Percentiles rank a stretch among this genome's conserved stretches.
Conservation (phyloP, 2,797 vertebrate species). For the Poeciliopsis infans region DNA sequence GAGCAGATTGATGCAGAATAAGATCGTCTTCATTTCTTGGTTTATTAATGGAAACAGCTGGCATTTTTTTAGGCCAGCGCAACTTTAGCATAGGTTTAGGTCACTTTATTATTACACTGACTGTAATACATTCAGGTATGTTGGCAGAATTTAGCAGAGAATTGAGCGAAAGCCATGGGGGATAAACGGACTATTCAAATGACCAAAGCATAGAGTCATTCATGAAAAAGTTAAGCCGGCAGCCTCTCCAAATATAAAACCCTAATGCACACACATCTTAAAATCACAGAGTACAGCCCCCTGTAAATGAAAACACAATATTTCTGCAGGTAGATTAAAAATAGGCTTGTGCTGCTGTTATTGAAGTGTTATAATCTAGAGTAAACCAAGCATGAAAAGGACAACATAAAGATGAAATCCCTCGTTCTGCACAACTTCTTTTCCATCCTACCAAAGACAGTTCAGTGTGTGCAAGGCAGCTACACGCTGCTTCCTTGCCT, state of each 20-base stretch:
- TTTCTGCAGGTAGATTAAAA: neutral
- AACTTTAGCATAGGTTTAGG: constrained; percentile 34
- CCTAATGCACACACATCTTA: constrained; percentile 23
- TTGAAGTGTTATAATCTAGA: neutral
- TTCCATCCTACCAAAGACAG: constrained; percentile 11
- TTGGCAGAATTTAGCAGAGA: constrained; percentile 45
- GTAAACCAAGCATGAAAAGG: neutral
- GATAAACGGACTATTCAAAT: constrained; percentile 22
- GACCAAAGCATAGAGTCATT: constrained; percentile 51
- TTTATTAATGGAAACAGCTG: constrained; percentile 20
- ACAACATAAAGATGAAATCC: neutral
- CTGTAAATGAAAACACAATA: neutral
- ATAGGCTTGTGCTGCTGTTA: neutral
- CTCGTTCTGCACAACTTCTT: neutral
- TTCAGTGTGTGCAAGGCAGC: constrained; percentile 20
- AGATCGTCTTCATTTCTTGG: neutral
- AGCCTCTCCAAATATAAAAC: constrained; percentile 54
- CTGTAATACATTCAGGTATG: constrained; percentile 36
- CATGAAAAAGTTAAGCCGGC: constrained; percentile 57
- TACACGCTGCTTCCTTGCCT: constrained; percentile 32
- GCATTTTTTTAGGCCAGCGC: constrained; percentile 20
- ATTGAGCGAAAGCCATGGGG: constrained; percentile 25
- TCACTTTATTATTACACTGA: constrained; percentile 50
- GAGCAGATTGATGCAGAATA: constrained; percentile 51
- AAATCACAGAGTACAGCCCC: neutral